These are phyloP conservation scores for Tryphoninae sp. DNA, from an alignment of 2,888 invertebrate species.

Conservation along the genomic window DNA sequence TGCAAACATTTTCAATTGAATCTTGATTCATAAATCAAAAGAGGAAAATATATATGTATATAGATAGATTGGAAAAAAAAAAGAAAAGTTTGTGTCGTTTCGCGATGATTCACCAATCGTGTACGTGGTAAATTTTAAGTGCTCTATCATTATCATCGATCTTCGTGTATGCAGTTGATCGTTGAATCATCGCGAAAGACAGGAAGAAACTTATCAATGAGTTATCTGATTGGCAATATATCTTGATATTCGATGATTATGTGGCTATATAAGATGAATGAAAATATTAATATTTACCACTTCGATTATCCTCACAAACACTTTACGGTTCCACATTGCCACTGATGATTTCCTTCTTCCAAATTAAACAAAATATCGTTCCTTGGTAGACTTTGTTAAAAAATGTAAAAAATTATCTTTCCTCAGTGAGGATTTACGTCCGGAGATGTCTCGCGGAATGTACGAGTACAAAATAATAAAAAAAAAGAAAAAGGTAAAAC, in stretches of 20 bases:
- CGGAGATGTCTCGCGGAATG: background rate
- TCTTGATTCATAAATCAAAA: background rate
- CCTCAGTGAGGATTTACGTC: background rate
- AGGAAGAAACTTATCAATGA: conserved; percentile 37
- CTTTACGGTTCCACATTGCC: conserved; percentile 80
- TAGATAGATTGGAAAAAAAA: conserved; percentile 5
- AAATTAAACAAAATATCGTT: background rate
- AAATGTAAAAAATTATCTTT: background rate
- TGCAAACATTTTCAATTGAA: conserved; percentile 77
- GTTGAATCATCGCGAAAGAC: conserved; percentile 50
- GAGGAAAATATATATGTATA: background rate
- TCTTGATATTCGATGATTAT: background rate
- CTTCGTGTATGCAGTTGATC: conserved; percentile 21
- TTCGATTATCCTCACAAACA: conserved; percentile 78
- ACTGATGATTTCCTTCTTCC: conserved; percentile 4
- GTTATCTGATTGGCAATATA: conserved; percentile 6
- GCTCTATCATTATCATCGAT: conserved; percentile 41
- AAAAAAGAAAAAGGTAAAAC: conserved; percentile 16
- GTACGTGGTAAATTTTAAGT: conserved; percentile 31
- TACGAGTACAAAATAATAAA: background rate
- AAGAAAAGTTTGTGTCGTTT: conserved; percentile 13
- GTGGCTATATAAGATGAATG: background rate
- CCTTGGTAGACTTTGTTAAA: background rate
- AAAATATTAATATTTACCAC: conserved; percentile 73
- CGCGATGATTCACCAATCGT: conserved; percentile 31